Percentiles rank a stretch among this genome's conserved stretches.
These are phyloP conservation scores for Antedon mediterranea DNA, from an alignment of 53 echinoderm and acorn worm species.

Conservation along the genomic window DNA sequence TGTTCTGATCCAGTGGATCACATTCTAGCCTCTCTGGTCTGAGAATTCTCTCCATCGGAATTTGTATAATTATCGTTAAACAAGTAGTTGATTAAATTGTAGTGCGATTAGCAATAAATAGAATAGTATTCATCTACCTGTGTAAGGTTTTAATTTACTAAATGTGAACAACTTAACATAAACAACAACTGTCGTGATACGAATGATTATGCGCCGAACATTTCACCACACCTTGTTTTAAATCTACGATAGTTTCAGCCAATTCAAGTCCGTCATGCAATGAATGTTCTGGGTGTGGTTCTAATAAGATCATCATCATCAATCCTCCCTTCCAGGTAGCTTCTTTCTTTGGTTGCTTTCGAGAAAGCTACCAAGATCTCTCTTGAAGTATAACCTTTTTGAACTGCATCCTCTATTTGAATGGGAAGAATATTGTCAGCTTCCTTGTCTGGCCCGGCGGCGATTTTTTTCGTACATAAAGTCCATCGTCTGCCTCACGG, in stretches of 20 bases:
- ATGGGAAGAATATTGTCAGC: no score
- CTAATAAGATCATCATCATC: no score
- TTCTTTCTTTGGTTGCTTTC: no score
- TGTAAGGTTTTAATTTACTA: neutral
- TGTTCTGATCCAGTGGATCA: constrained; percentile 20
- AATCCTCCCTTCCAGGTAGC: no score
- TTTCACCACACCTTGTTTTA: neutral
- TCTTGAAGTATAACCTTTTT: no score
- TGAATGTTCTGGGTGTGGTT: no score
- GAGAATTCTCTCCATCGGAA: constrained; percentile 12
- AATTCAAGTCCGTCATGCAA: no score
- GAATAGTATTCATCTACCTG: neutral
- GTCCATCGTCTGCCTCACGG: no score
- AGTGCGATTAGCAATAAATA: neutral
- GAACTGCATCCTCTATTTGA: no score
- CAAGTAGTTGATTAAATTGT: neutral
- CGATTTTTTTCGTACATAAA: no score
- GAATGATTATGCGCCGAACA: neutral
- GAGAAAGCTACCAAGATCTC: no score
- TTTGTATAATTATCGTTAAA: neutral
- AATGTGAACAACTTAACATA: neutral
- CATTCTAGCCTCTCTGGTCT: constrained; percentile 11
- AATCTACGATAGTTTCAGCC: neutral
- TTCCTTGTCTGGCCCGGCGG: no score
- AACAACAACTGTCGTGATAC: neutral